These are phyloP conservation scores for Nipponacmea schrenckii DNA, from an alignment of 2,888 invertebrate genomes.

Conservation along the genomic window DNA sequence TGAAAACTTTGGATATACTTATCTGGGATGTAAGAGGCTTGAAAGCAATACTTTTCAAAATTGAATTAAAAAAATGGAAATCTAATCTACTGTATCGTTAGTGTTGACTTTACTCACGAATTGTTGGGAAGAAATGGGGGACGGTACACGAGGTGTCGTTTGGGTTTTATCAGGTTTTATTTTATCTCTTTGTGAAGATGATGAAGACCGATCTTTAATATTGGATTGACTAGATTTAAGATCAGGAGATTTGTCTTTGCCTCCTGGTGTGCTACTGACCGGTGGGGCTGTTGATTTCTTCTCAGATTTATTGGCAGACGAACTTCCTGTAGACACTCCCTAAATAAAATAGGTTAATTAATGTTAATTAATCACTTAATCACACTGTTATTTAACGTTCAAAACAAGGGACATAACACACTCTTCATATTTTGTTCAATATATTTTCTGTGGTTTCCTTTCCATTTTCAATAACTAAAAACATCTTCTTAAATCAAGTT, in stretches of 20 bases:
- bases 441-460: too few relatives aligned
- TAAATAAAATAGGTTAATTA: not conserved
- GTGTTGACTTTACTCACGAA: not conserved
- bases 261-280: conserved; percentile 46
- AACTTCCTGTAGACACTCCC: conserved; percentile 42
- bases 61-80: too few relatives aligned
- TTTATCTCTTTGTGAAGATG: not conserved
- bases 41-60: too few relatives aligned
- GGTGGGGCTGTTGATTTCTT: conserved; percentile 54
- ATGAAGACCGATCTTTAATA: not conserved
- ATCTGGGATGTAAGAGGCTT: too few relatives aligned
- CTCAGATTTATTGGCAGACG: conserved; percentile 44
- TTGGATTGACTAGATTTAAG: not conserved
- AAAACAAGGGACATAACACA: too few relatives aligned
- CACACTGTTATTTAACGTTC: too few relatives aligned
- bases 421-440: too few relatives aligned
- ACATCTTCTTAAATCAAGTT: too few relatives aligned
- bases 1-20: too few relatives aligned
- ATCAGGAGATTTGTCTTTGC: conserved; percentile 18
- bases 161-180: not conserved
- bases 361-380: too few relatives aligned
- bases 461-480: too few relatives aligned
- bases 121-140: not conserved
- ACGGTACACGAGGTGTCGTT: not conserved
- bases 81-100: too few relatives aligned